These are phyloP conservation scores for Brevimyrus niger DNA, from an alignment of 2,113 vertebrate species.

Conservation along the genomic window DNA sequence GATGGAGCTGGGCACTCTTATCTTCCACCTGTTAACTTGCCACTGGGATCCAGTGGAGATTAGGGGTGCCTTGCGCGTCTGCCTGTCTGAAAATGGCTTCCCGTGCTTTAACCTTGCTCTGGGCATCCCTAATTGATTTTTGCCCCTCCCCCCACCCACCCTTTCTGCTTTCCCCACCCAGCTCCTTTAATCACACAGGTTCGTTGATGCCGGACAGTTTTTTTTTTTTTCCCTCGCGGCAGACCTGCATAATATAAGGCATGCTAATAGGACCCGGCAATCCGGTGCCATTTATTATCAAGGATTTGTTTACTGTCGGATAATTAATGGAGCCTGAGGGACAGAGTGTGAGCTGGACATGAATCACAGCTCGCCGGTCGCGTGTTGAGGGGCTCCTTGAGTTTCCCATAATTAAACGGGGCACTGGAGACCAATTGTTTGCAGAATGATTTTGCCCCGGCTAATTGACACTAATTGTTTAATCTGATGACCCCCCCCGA, in stretches of 20 bases:
- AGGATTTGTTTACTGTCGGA: slow-evolving; percentile 87
- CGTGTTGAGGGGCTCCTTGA: slow-evolving; percentile 73
- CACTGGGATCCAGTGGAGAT: neutral
- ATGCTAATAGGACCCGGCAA: slow-evolving; percentile 64
- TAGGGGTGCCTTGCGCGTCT: neutral
- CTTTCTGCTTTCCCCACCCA: slow-evolving; percentile 14
- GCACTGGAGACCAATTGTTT: slow-evolving; percentile 99
- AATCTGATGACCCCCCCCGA: slow-evolving; percentile 72
- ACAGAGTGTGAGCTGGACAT: slow-evolving; percentile 83
- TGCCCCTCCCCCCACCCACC: neutral
- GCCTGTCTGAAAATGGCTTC: neutral
- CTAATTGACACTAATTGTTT: slow-evolving; percentile 99
- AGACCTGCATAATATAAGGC: slow-evolving; percentile 50
- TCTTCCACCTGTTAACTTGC: neutral
- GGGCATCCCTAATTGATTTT: slow-evolving; percentile 8
- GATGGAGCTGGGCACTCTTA: neutral
- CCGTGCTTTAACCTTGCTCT: neutral
- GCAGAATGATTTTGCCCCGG: slow-evolving; percentile 89
- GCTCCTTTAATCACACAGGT: slow-evolving; percentile 34
- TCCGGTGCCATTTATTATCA: slow-evolving; percentile 67
- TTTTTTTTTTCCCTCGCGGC: slow-evolving; percentile 22
- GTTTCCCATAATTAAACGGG: slow-evolving; percentile 95
- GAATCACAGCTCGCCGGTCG: slow-evolving; percentile 80
- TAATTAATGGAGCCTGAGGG: slow-evolving; percentile 98
- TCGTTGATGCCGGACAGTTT: slow-evolving; percentile 39